phyloP scores from a whole-genome alignment of 2,113 vertebrate species.

The Chaetodon auriga region DNA sequence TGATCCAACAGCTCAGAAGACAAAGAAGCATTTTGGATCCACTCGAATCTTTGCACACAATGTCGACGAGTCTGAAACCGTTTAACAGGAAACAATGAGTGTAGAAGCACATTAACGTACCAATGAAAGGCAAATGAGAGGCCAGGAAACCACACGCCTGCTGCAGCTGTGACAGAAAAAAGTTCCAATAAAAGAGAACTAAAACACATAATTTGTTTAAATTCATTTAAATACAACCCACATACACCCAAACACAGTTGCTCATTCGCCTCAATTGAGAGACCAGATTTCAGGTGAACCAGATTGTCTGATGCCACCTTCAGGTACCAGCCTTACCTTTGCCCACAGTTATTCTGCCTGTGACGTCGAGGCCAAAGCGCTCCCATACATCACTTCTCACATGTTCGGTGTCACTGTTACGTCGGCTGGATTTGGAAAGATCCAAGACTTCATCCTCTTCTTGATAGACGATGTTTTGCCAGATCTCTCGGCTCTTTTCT shows the following conservation, averaged over 20 bases:
- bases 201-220: neutral
- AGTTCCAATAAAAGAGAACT: neutral
- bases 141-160: neutral
- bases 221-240: neutral
- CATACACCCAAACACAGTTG: neutral
- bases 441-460: neutral
- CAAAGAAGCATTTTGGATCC: slow-evolving; percentile 33
- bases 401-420: neutral
- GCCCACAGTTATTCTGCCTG: too few relatives aligned
- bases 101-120: neutral
- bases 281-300: neutral
- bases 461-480: too few relatives aligned
- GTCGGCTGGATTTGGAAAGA: neutral
- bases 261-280: neutral
- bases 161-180: neutral
- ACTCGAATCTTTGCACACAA: rapidly evolving
- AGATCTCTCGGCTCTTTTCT: too few relatives aligned
- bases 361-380: neutral
- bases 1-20: slow-evolving; percentile 44
- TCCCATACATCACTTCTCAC: neutral
- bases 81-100: neutral
- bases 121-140: neutral
- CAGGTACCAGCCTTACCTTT: too few relatives aligned
- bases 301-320: neutral
- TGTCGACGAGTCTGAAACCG: rapidly evolving